Conservation (phyloP, 1,140 invertebrate genomes). For the Conus betulinus region DNA sequence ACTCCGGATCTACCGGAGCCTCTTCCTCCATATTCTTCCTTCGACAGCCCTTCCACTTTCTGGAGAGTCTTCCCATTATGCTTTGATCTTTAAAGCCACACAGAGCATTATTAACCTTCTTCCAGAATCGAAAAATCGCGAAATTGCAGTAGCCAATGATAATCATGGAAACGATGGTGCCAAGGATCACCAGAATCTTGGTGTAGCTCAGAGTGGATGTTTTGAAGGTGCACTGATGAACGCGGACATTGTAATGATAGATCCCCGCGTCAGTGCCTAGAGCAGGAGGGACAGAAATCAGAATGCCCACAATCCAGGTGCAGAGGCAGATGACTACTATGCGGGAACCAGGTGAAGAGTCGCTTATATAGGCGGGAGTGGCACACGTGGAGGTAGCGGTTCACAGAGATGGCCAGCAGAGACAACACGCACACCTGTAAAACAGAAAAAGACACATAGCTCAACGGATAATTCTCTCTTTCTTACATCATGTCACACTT, state of each 20-base stretch:
- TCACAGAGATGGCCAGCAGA: constrained; percentile 5
- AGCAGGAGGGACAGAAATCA: too few species aligned
- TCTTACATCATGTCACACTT: too few species aligned
- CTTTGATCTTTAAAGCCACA: not conserved
- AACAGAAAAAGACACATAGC: not conserved
- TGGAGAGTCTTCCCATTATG: too few species aligned
- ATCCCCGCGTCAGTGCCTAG: too few species aligned
- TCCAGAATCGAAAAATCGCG: not conserved
- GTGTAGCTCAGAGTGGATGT: not conserved
- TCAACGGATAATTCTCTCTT: not conserved
- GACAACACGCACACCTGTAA: not conserved
- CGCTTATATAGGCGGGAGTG: too few species aligned
- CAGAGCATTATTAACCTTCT: not conserved
- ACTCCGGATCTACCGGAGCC: not conserved
- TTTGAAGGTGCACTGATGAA: too few species aligned
- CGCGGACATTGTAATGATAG: too few species aligned
- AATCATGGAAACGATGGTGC: not conserved
- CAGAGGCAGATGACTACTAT: too few species aligned
- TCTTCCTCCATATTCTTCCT: not conserved
- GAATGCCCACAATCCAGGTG: too few species aligned
- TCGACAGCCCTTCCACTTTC: too few species aligned
- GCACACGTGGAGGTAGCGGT: not conserved
- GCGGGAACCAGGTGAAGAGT: too few species aligned
- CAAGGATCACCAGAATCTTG: not conserved
- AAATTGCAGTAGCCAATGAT: constrained; percentile 9